Evolutionary conservation across 2,797 vertebrate species (phyloP).

Genomic region (Falco berigora): DNA sequence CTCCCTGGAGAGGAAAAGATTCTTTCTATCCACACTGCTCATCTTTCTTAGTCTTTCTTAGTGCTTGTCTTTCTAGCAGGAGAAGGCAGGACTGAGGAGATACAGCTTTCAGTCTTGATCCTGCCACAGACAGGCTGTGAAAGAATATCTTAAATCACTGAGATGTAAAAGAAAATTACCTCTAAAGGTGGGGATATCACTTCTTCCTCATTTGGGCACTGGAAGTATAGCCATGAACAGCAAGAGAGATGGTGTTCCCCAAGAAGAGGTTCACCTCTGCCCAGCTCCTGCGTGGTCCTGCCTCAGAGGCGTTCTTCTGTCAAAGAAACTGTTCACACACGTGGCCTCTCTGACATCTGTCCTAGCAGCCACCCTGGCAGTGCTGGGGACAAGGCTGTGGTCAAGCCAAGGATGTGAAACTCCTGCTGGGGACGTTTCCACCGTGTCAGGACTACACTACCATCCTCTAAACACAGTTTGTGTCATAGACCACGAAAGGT

Average conservation of each 20-base stretch:
- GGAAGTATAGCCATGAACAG: not conserved
- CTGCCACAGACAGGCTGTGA: not conserved
- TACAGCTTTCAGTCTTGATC: not conserved
- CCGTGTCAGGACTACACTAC: fast-evolving
- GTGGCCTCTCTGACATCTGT: not conserved
- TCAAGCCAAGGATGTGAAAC: not conserved
- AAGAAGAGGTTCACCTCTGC: not conserved
- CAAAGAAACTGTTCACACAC: not conserved
- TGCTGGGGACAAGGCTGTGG: not conserved
- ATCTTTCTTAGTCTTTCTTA: not conserved
- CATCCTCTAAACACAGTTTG: not conserved
- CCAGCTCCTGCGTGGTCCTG: not conserved
- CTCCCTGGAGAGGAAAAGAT: not conserved
- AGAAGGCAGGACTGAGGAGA: not conserved
- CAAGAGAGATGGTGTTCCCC: not conserved
- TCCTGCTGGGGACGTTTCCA: not conserved
- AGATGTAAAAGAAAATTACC: not conserved
- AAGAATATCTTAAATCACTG: not conserved
- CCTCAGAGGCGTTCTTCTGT: not conserved
- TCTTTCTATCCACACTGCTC: not conserved
- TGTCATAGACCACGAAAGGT: not conserved
- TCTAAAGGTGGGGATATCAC: not conserved
- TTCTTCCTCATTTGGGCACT: not conserved
- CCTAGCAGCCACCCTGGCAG: not conserved
- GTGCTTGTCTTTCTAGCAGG: not conserved